These are phyloP conservation scores for Caenorhabditis uteleia DNA, from an alignment of 2,888 invertebrate species.

Conservation along the genomic window DNA sequence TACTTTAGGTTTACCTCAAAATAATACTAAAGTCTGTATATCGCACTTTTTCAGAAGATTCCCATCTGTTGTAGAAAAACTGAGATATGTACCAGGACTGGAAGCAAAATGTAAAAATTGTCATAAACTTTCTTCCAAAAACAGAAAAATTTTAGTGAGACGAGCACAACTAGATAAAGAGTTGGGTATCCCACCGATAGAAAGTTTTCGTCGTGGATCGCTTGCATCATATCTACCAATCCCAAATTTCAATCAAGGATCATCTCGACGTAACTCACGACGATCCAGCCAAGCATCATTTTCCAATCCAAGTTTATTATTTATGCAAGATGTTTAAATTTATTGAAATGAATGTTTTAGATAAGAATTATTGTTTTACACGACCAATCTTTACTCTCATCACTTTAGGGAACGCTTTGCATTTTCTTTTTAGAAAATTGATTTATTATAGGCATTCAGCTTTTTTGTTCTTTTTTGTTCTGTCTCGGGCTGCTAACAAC, in stretches of 20 bases:
- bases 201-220: conserved; percentile 49
- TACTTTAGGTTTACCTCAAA: conserved; percentile 55
- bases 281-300: conserved; percentile 50
- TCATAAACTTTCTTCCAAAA: not conserved
- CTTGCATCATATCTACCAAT: conserved; percentile 56
- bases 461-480: no score
- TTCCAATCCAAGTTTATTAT: conserved; percentile 38
- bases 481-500: no score
- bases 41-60: conserved; percentile 37
- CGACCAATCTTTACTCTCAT: no score
- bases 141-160: conserved; percentile 45
- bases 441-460: no score
- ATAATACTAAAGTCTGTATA: conserved; percentile 17
- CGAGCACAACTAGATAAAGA: conserved; percentile 59
- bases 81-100: conserved; percentile 55
- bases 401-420: no score
- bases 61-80: conserved; percentile 55
- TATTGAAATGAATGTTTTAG: not conserved
- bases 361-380: not conserved
- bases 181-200: conserved; percentile 56
- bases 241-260: conserved; percentile 36
- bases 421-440: no score
- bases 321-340: conserved; percentile 39
- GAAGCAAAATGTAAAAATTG: conserved; percentile 44
- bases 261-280: conserved; percentile 40